phyloP scores from a whole-genome alignment of 2,888 invertebrate species.

The Leptinotarsa juncta region DNA sequence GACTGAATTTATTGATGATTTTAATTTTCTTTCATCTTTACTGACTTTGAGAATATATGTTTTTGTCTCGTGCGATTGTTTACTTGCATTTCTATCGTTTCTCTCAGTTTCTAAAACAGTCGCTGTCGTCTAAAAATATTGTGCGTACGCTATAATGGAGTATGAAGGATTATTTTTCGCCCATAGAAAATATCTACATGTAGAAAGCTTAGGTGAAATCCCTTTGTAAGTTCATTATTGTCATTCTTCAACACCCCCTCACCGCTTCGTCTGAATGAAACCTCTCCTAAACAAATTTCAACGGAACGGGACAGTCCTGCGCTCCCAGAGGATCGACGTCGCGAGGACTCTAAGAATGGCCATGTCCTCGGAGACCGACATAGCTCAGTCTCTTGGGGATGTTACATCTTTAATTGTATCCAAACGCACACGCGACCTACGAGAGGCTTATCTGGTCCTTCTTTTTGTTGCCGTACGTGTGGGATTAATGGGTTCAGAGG shows the following conservation, averaged over 20 bases:
- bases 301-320: neutral
- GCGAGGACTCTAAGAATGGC: conserved; percentile 32
- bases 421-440: conserved; percentile 39
- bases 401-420: conserved; percentile 51
- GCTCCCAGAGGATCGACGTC: conserved; percentile 28
- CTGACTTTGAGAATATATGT: too few relatives aligned
- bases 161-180: too few relatives aligned
- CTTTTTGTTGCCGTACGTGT: conserved; percentile 37
- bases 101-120: too few relatives aligned
- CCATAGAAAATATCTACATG: too few relatives aligned
- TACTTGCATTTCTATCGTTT: too few relatives aligned
- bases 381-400: conserved; percentile 39
- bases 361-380: conserved; percentile 27
- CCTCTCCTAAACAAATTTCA: conserved; percentile 10
- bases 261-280: conserved; percentile 1
- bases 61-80: too few relatives aligned
- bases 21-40: too few relatives aligned
- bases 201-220: neutral
- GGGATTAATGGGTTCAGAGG: conserved; percentile 39
- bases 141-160: too few relatives aligned
- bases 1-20: too few relatives aligned
- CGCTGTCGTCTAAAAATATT: too few relatives aligned
- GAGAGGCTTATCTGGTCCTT: conserved; percentile 38
- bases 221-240: neutral
- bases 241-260: neutral